Base-by-base conservation (phyloP, 2,113 vertebrate genomes). In the Caracal caracal region DNA sequence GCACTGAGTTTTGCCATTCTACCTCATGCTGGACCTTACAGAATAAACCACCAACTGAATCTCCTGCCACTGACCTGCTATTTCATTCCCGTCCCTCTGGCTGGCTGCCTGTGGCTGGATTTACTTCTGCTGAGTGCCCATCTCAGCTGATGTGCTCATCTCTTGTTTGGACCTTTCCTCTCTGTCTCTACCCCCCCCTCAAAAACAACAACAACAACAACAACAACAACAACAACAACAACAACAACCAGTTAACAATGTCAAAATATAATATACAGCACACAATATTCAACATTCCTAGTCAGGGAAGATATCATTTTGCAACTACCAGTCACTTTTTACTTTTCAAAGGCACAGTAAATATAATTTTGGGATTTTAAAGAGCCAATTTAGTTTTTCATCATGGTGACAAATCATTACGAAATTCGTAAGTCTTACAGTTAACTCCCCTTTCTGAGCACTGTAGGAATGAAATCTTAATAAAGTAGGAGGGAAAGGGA, bases 331-430 rank as follows among this genome's bases (percentile, higher is more conserved):
- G 66, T 91, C 15, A 75, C 19, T 49, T 79, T 78, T 83, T 76
- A n/a, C 61, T 83, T 90, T 80, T 30, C 51, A 93, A 79, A 88
- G 53, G 43, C 24, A 35, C 20, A 79, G 13, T 68, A 68, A 87
- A 43, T 59, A 73, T 59, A 82, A 96, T 76, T 86, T 95, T 68
- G 24, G 79, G 68, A 82, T 85, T 76, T 83, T 83, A 90, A 95
- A 73, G 68, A 65, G 51, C 17, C 51, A 83, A 17, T 61, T 56
- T 71, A 90, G 51, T 53, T 92, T 76, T 86, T 70, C 10, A 86
- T 59, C 43, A 84, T 47, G 47, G 88, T 85, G 80, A 61, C 20
- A 80, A 84, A 66, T 59, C 78, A 84, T 65, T 33, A 81, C 28
- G 33, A 43, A 90, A 90, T 94, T 87, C 17, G 24, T 26, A 17